Base-by-base conservation (phyloP, 2,797 vertebrate genomes). In the Sebastes itinus region DNA sequence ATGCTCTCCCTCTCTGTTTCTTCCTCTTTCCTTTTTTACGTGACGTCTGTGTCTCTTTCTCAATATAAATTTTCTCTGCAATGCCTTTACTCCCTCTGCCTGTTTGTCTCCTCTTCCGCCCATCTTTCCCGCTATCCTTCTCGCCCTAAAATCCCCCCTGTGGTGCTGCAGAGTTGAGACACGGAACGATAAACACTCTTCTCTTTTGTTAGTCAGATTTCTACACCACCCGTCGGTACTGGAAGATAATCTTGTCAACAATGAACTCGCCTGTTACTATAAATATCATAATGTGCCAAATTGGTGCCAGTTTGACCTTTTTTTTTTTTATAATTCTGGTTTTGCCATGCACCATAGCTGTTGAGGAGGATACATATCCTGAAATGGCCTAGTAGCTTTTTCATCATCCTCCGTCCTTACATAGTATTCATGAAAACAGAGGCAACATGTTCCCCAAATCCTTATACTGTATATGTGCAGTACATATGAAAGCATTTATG, bases 181-280 rank as follows among this genome's bases (percentile, higher is more conserved):
- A 59, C 75, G 63, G 33, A 66, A 62, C 70, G 16, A 35, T n/a
- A 64, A 59, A n/a, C n/a, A 13, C 28, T 22, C 27, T 16, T 16
- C 35, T 59, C 79, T 79, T 80, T 82, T 85, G 66, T 84, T 82
- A 14, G 79, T 77, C 80, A 79, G 74, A 80, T 87, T 87, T 81
- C 25, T 38, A 72, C 23, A 20, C 14, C 54, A 52, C 27, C 55
- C 63, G 10, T 52, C 72, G 72, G 69, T 70, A 68, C 49, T 55
- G 58, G 85, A 78, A 87, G 66, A 85, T 83, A 78, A 88, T 90
- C 85, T 78, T 52, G 49, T 86, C 82, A 83, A 74, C 63, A 58
- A 61, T 64, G 42, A 62, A 68, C 61, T 86, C 2, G 23, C 42
- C 35, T 59, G 72, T 65, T 82, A 63, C 78, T 83, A 85, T 76